Conservation (phyloP, 2,113 vertebrate species). For the Dunckerocampus dactyliophorus region DNA sequence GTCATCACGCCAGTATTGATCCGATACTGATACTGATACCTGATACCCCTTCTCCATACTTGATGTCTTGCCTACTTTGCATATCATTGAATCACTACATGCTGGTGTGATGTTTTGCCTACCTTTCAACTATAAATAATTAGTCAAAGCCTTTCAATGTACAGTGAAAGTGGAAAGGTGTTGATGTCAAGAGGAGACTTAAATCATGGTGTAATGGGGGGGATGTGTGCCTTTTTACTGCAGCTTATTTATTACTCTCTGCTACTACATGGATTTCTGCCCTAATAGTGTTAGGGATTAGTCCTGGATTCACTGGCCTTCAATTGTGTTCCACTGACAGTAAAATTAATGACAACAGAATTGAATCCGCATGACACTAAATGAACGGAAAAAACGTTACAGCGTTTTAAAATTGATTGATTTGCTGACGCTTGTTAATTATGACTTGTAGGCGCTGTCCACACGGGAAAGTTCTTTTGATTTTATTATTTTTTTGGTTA, state of each 20-base stretch:
- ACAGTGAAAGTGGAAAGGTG: slow-evolving; percentile 31
- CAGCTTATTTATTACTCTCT: slow-evolving; percentile 59
- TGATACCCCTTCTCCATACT: too few relatives aligned
- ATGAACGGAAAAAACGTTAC: slow-evolving; percentile 30
- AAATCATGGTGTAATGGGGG: slow-evolving; percentile 53
- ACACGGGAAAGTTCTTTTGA: too few relatives aligned
- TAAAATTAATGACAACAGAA: slow-evolving; percentile 52
- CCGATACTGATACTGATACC: too few relatives aligned
- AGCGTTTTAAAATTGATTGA: slow-evolving; percentile 23
- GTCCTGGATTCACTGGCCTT: slow-evolving; percentile 49
- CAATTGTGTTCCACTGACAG: slow-evolving; percentile 55
- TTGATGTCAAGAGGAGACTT: slow-evolving; percentile 19
- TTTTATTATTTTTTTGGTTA: too few relatives aligned
- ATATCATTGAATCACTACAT: slow-evolving; percentile 8
- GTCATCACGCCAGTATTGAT: too few relatives aligned
- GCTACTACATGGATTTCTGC: slow-evolving; percentile 49
- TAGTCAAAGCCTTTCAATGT: slow-evolving; percentile 26
- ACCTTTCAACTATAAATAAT: slow-evolving; percentile 34
- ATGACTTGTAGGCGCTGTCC: background rate
- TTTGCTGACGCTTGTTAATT: background rate
- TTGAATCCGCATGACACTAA: slow-evolving; percentile 43
- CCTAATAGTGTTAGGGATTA: slow-evolving; percentile 63
- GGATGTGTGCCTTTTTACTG: slow-evolving; percentile 65
- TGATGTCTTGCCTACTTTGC: too few relatives aligned
- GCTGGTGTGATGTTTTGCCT: background rate